A percentile compares a stretch with the other conserved stretches of the same genome.
Evolutionary conservation across 1,140 invertebrate genomes (phyloP).

Genomic region (Diprion similis): DNA sequence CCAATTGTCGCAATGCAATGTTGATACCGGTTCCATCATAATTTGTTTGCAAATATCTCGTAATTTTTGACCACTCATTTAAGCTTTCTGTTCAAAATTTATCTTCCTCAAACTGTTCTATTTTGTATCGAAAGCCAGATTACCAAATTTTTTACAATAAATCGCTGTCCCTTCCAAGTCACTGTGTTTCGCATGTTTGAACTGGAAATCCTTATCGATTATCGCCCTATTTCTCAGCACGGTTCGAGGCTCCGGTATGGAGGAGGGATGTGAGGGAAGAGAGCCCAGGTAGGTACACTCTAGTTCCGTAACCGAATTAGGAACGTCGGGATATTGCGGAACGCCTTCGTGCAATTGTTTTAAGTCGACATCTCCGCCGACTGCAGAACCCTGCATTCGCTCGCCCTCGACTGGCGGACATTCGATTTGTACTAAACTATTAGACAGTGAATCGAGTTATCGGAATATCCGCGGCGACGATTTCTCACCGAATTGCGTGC

Average conservation of each 20-base stretch:
- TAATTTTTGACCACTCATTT: no score
- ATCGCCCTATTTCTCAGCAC: neutral
- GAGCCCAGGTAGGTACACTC: neutral
- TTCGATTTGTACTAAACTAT: conserved; percentile 62
- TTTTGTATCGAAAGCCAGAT: no score
- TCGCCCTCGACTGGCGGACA: conserved; percentile 47
- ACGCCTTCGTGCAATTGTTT: conserved; percentile 57
- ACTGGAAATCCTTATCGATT: neutral
- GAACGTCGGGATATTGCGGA: conserved; percentile 63
- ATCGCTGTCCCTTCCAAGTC: no score
- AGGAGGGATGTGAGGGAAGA: no score
- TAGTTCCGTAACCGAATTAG: conserved; percentile 60
- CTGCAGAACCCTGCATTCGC: conserved; percentile 30
- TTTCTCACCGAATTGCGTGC: conserved; percentile 28
- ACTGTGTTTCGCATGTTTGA: no score
- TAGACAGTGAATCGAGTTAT: conserved; percentile 53
- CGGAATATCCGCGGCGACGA: conserved; percentile 36
- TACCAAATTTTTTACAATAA: no score
- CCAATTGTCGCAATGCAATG: no score
- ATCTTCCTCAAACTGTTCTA: no score
- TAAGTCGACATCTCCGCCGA: conserved; percentile 58
- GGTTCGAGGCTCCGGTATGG: no score
- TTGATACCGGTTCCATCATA: no score
- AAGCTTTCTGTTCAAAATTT: no score
- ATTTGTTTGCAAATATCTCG: no score